A percentile compares a stretch with the other conserved stretches of the same genome.
Conservation (phyloP, 2,888 invertebrate species). For the Notocelia uddmanniana region DNA sequence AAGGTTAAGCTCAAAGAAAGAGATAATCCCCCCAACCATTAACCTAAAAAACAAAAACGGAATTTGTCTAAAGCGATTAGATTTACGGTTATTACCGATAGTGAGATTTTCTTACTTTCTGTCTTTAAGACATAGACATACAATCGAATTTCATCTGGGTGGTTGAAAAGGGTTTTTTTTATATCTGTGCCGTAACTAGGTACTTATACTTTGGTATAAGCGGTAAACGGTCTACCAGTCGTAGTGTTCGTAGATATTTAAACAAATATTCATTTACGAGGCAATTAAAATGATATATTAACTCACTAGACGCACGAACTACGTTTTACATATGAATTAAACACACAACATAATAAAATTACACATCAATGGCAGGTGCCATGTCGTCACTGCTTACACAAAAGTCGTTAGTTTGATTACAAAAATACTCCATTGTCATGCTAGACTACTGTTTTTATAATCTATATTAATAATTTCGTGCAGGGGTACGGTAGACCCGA, state of each 20-base stretch:
- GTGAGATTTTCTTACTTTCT: too few species aligned
- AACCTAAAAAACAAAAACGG: too few species aligned
- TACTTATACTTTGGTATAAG: too few species aligned
- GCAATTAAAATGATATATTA: neutral
- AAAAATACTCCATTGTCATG: conserved; percentile 23
- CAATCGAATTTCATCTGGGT: too few species aligned
- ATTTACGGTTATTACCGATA: neutral
- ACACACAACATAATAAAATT: conserved; percentile 22
- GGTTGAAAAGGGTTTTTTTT: too few species aligned
- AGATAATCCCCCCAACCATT: neutral
- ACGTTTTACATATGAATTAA: neutral
- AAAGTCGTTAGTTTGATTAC: conserved; percentile 41
- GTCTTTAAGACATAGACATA: too few species aligned
- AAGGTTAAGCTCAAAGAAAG: neutral
- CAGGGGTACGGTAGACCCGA: too few species aligned
- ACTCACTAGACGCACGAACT: neutral
- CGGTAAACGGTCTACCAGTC: too few species aligned
- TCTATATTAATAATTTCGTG: too few species aligned
- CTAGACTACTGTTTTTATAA: conserved; percentile 24
- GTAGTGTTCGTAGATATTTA: neutral
- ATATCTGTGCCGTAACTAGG: too few species aligned
- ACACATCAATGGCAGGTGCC: conserved; percentile 25
- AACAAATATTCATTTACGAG: neutral
- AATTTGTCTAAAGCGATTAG: neutral
- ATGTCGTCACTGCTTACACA: conserved; percentile 32